Conservation (phyloP, 2,888 invertebrate species). For the Strigamia transsilvanica region DNA sequence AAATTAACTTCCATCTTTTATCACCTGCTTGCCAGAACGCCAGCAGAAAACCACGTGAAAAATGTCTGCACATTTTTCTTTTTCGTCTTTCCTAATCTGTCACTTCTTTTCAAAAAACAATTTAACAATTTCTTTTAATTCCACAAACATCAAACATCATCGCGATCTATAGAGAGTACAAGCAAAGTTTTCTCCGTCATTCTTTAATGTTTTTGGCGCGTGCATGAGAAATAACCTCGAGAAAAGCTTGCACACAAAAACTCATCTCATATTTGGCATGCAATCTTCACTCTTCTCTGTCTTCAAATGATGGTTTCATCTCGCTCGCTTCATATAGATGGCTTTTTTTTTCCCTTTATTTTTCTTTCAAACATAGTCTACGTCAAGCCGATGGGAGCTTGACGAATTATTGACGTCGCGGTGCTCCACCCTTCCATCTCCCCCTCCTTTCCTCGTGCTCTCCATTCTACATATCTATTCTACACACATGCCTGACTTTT, state of each 20-base stretch:
- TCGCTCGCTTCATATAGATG: constrained; percentile 49
- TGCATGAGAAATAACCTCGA: constrained; percentile 48
- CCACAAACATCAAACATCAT: not conserved
- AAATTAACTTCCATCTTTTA: constrained; percentile 45
- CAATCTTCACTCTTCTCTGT: constrained; percentile 49
- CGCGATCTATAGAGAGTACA: not conserved
- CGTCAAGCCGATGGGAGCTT: constrained; percentile 49
- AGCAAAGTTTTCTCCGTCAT: constrained; percentile 21
- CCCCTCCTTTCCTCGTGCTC: constrained; percentile 22
- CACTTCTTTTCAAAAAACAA: not conserved
- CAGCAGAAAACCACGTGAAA: not conserved
- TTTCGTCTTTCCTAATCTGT: not conserved
- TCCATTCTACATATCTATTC: constrained; percentile 48
- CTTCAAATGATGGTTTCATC: constrained; percentile 49
- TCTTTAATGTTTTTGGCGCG: constrained; percentile 43
- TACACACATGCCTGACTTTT: constrained; percentile 47
- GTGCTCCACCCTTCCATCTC: constrained; percentile 8
- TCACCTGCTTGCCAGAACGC: not conserved
- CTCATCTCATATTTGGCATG: constrained; percentile 49
- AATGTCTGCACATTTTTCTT: not conserved
- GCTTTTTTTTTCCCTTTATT: constrained; percentile 10
- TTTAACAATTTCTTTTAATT: constrained; percentile 4
- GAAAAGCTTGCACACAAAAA: constrained; percentile 49
- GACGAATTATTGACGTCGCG: constrained; percentile 47
- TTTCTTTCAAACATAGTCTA: constrained; percentile 23